Base-by-base conservation (phyloP, 2,888 invertebrate genomes). In the Norana najaformis region DNA sequence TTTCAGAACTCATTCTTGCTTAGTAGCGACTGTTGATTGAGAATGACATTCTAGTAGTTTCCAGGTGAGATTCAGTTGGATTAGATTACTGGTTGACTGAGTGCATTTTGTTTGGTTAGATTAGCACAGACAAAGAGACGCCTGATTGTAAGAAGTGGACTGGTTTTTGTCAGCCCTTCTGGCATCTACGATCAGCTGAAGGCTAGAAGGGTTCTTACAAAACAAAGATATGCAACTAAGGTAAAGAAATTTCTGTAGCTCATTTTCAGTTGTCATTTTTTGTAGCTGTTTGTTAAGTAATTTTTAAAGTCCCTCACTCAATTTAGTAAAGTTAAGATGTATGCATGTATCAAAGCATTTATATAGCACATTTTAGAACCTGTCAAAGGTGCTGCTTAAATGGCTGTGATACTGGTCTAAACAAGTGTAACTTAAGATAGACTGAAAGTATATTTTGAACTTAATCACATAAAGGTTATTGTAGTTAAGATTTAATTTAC, bases 161-260 rank as follows among this genome's bases (percentile, higher is more conserved):
- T 92, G 83, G 88, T 93, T 36, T 94, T 94, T 92, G 91, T 91
- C 37, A 93, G 93, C 91, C 94, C 94, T 1, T 88, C 93, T 36
- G 88, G 90, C 36, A 92, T 93, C 13, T 94, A 94, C 91, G 94
- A 94, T 35, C 91, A 92, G 37, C 89, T 94, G 11, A 92, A 92
- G 85, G 92, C 92, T 88, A 93, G 92, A 85, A 92, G 92, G 88
- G 91, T 91, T 4, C 89, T 91, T 53, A 92, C 92, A 89, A 93
- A 92, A 30, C 93, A 94, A 91, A 91, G 94, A 90, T 93, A 94
- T 91, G 92, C 91, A 47, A 93, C 93, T 30, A 94, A 93, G 93
- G 94, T 94, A 23, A 47, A 2, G 6, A n/a, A 8, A 69, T 69
- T 69, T 69, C 69, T 30, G 30, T 69, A 69, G n/a, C 69, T 69